Evolutionary conservation across 2,888 invertebrate genomes (phyloP), one percentile per base, ranked within the genome.

Genomic region (Parnassius smintheus): DNA sequence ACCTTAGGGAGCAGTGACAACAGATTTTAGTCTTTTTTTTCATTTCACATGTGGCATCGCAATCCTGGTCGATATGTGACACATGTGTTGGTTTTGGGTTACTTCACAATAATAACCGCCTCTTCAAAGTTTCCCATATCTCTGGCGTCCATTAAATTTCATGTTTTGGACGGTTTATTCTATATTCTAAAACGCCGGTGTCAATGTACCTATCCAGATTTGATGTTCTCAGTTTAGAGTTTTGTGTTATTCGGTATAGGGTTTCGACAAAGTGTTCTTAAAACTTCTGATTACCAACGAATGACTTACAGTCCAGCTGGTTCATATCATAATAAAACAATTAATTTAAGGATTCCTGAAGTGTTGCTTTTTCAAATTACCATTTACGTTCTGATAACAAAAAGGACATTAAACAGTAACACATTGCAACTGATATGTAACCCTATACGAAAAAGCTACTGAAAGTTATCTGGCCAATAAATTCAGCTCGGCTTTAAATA

Each of bases 61-160:
- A 91, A 91, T 90, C 89, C 85, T 89, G 89, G 85, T 83, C 87
- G 90, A 90, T 89, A 89, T 90, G 88, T 82, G 87, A 87, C 91
- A 91, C 90, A 91, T 91, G 91, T 91, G 89, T 77, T 75, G 88
- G 91, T 91, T 84, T 91, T 83, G 75, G 82, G 88, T 91, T 91
- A 88, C 91, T 84, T 74, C 71, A 83, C 84, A 85, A 88, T 88
- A 89, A 89, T 87, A 87, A 88, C 83, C 86, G 83, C 76, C 81
- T 86, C 86, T 88, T 86, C 82, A 86, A 82, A 80, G 83, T 81
- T 85, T 86, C 86, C 85, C 86, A 85, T 85, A 83, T 83, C 78
- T 81, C 74, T 68, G 73, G 77, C 77, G 75, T 79, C 81, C 84
- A 83, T 85, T 82, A 81, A 78, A 74, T 76, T 69, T 74, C 72